These are phyloP conservation scores for Leptura quadrifasciata DNA, from an alignment of 2,888 invertebrate species.

Conservation along the genomic window DNA sequence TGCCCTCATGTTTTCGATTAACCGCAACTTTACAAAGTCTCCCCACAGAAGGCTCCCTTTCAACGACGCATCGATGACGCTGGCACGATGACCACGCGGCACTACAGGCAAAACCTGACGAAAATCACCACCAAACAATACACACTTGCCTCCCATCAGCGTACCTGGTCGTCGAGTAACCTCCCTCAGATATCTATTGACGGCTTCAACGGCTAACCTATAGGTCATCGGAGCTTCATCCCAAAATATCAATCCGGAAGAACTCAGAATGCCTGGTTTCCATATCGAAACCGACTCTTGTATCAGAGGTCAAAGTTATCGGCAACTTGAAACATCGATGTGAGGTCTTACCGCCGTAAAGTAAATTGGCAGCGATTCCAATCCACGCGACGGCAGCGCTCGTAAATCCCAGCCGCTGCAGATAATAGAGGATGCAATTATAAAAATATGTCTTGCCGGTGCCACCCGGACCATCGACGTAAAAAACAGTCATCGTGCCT, in stretches of 20 bases:
- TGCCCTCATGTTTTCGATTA: slow-evolving; percentile 47
- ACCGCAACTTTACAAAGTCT: slow-evolving; percentile 29
- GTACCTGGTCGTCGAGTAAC: slow-evolving; percentile 36
- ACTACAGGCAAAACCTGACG: slow-evolving; percentile 53
- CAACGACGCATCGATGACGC: slow-evolving; percentile 42
- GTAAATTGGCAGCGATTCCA: too few relatives aligned
- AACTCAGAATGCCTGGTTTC: too few relatives aligned
- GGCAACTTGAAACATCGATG: slow-evolving; percentile 55
- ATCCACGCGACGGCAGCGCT: too few relatives aligned
- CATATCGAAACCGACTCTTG: too few relatives aligned
- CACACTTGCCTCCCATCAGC: slow-evolving; percentile 45
- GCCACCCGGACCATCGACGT: too few relatives aligned
- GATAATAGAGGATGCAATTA: too few relatives aligned
- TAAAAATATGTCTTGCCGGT: too few relatives aligned
- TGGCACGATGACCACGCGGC: slow-evolving; percentile 33
- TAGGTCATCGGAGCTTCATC: slow-evolving; percentile 52
- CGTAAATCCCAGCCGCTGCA: too few relatives aligned
- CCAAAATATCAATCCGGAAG: slow-evolving; percentile 51
- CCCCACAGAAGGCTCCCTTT: slow-evolving; percentile 44
- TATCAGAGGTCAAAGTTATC: not conserved
- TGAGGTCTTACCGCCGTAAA: slow-evolving; percentile 48
- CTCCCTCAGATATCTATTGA: slow-evolving; percentile 31
- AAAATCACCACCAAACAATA: too few relatives aligned
- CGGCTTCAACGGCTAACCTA: slow-evolving; percentile 40
- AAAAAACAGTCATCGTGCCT: too few relatives aligned